Evolutionary conservation across 2,797 vertebrate genomes (phyloP), one percentile per base, ranked within the genome.

Genomic region (Tarsius wallacei): DNA sequence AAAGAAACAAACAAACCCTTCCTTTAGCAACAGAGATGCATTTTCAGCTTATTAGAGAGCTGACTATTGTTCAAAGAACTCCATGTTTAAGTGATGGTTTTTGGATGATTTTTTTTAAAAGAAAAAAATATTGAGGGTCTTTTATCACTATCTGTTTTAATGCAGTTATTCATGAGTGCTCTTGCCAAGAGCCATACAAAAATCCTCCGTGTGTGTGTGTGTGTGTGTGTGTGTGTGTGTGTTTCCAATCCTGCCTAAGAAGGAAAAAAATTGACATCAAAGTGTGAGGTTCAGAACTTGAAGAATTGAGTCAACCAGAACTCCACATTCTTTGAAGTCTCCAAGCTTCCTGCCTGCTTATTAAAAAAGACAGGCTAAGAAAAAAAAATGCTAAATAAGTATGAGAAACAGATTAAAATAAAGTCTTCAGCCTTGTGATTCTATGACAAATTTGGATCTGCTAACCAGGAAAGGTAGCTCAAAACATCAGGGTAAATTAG

Each of bases 121-220:
- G 81, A 89, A 88, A 91, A 98, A 98, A 98, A 97, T 97, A 98
- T 89, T 78, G 91, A 98, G 96, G 87, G 96, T 97, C 97, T 98
- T 98, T 98, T 98, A 98, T 98, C 89, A 33, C 95, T 98, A 64
- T 98, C 98, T 98, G 97, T 97, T 98, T 98, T 97, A 98, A 98
- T 98, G 97, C 90, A 97, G 97, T 98, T 98, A 99, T 98, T 98
- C 97, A 98, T 98, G 98, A 98, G 97, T 87, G 96, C 96, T 97
- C 97, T 98, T 98, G 97, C 98, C 98, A 98, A 98, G 96, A 98
- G 98, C 98, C 97, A 98, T 86, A 98, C 97, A 98, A 98, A 98
- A 98, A 98, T 98, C 97, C 96, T 98, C 97, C 95, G 92, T 91
- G 93, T 97, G 91, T 97, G 97, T 78, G 97, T 88, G 68, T 82